Percentiles rank a stretch among this genome's conserved stretches.
Evolutionary conservation across 2,888 invertebrate species (phyloP).

Genomic region (Catocala nupta): DNA sequence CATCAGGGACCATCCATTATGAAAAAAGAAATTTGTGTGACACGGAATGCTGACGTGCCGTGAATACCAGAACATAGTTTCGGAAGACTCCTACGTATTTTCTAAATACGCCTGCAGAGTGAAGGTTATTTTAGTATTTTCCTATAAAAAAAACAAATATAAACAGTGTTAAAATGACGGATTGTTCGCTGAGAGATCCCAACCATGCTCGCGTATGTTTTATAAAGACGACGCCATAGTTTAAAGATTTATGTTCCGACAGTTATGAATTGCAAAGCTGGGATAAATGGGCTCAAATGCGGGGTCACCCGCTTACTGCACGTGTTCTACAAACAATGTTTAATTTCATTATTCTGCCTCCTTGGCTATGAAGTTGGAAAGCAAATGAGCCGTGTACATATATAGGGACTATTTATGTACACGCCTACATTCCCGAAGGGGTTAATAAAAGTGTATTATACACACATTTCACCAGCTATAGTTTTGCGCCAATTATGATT

Average conservation of each 20-base stretch:
- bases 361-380: background rate
- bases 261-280: constrained; percentile 12
- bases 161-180: constrained; percentile 16
- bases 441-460: no score
- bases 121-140: constrained; percentile 5
- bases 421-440: no score
- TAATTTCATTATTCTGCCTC: background rate
- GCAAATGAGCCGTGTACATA: no score
- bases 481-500: no score
- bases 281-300: background rate
- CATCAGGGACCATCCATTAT: no score
- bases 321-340: background rate
- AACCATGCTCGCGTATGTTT: constrained; percentile 1
- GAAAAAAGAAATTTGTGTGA: no score
- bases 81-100: constrained; percentile 5
- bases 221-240: constrained; percentile 4
- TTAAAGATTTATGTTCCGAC: constrained; percentile 11
- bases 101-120: constrained; percentile 2
- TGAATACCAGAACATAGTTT: background rate
- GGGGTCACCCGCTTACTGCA: no score
- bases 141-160: constrained; percentile 12
- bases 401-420: no score
- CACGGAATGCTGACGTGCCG: no score
- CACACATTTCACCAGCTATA: no score
- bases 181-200: constrained; percentile 16